Conservation (phyloP, 2,888 invertebrate genomes). For the Teleogryllus oceanicus region DNA sequence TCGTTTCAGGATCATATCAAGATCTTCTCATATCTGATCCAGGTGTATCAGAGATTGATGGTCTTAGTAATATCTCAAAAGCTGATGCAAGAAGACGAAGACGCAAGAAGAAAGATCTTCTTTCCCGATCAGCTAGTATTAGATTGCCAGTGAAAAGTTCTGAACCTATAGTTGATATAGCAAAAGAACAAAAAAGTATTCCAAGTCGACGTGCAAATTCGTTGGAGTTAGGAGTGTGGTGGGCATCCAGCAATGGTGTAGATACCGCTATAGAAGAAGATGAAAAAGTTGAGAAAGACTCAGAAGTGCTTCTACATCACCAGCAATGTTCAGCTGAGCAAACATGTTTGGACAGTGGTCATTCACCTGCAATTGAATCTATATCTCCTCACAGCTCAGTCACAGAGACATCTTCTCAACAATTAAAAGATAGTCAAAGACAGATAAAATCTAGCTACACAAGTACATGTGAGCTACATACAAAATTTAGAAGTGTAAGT, state of each 20-base stretch:
- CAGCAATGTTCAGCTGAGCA: not conserved
- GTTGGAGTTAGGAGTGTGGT: constrained; percentile 21
- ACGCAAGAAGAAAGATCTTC: constrained; percentile 50
- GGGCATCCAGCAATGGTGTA: constrained; percentile 19
- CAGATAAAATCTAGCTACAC: not conserved
- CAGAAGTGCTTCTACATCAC: not conserved
- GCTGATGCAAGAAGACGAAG: constrained; percentile 47
- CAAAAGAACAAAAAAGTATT: not conserved
- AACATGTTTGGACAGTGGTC: not conserved
- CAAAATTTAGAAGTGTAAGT: not conserved
- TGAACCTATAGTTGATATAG: not conserved
- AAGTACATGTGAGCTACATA: not conserved
- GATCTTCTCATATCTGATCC: constrained; percentile 34
- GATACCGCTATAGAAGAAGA: not conserved
- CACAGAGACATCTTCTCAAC: too few relatives aligned
- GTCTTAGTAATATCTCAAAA: constrained; percentile 43
- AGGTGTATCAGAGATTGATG: constrained; percentile 44
- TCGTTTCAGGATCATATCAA: constrained; percentile 31
- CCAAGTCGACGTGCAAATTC: constrained; percentile 26
- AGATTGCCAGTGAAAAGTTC: not conserved
- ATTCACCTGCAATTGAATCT: not conserved
- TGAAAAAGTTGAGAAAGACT: not conserved
- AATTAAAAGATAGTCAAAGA: not conserved
- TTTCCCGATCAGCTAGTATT: constrained; percentile 23
- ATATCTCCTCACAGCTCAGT: not conserved